Conservation (phyloP, 2,888 invertebrate species). For the Torymus tubicola region DNA sequence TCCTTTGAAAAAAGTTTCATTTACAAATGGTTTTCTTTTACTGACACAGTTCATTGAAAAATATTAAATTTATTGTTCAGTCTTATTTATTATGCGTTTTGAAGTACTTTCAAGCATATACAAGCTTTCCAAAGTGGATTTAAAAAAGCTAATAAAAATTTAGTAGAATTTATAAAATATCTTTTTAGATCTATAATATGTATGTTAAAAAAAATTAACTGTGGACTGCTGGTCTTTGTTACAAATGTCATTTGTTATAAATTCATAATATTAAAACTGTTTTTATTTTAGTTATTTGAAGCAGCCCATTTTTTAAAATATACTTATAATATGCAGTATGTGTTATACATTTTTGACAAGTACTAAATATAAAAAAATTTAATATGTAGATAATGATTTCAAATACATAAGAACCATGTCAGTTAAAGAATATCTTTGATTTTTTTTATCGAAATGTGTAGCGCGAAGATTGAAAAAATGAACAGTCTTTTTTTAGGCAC, state of each 20-base stretch:
- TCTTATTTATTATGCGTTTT: constrained; percentile 23
- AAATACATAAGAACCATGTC: constrained; percentile 36
- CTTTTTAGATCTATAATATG: no score
- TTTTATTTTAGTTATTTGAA: constrained; percentile 10
- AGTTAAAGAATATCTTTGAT: constrained; percentile 37
- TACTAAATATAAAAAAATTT: constrained; percentile 24
- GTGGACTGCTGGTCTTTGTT: no score
- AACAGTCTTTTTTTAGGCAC: constrained; percentile 51
- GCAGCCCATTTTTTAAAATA: constrained; percentile 16
- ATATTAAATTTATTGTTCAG: constrained; percentile 23
- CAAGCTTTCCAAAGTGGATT: constrained; percentile 28
- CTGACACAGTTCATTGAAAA: constrained; percentile 39
- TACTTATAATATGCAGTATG: neutral
- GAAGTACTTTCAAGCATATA: constrained; percentile 32
- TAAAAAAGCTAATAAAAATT: neutral
- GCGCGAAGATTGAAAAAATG: constrained; percentile 33
- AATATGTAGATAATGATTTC: neutral
- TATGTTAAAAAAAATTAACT: no score
- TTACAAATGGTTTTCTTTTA: constrained; percentile 34
- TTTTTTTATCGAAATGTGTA: constrained; percentile 23
- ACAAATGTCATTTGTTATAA: no score
- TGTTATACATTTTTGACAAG: constrained; percentile 5
- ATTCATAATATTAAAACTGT: neutral
- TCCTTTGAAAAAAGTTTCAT: constrained; percentile 31
- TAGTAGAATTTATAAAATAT: no score